Base-by-base conservation (phyloP, 2,797 vertebrate species). In the Channallabes apus region DNA sequence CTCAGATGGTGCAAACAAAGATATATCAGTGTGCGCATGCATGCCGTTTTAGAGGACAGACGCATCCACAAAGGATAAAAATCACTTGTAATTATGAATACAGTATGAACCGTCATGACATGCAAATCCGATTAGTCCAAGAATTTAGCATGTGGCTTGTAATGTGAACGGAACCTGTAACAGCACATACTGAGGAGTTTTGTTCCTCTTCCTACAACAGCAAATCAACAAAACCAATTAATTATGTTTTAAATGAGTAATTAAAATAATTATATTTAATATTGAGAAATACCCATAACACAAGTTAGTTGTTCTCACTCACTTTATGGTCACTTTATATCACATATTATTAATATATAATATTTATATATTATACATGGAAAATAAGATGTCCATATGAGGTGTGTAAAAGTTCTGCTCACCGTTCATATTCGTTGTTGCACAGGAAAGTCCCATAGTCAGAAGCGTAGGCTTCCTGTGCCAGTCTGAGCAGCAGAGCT, bases 391-490 rank as follows among this genome's bases (percentile, higher is more conserved):
- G 62, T 46, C 41, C 51, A 4, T 29, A 20, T 9, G 79, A 81
- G 20, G 20, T 20, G 51, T 58, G 51, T 71, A 6, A 58, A 18
- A 14, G 15, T 38, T 56, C 1, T 14, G 4, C 95, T 90, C 71
- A 94, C 97, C 95, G 96, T 88, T 98, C 96, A 82, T 91, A 94
- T 82, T 98, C 94, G 0, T 38, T 96, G 92, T 96, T 97, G 90
- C 96, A 96, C 72, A 98, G 95, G 92, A 98, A 97, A 67, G 96
- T 97, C 88, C 97, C 97, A 0, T 95, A 98, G 85, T 95, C 76
- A 0, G 97, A 98, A 61, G 95, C 94, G 4, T 97, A 97, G 80
- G 91, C 92, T 1, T 97, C 96, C 2, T 93, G 94, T 0, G 96
- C 96, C 85, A 98, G 93, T 22, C 91, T 82, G 85, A 97, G 93